A percentile compares a stretch with the other conserved stretches of the same genome.
These are phyloP conservation scores for Aplocera efformata DNA, from an alignment of 2,888 invertebrate genomes.

Conservation along the genomic window DNA sequence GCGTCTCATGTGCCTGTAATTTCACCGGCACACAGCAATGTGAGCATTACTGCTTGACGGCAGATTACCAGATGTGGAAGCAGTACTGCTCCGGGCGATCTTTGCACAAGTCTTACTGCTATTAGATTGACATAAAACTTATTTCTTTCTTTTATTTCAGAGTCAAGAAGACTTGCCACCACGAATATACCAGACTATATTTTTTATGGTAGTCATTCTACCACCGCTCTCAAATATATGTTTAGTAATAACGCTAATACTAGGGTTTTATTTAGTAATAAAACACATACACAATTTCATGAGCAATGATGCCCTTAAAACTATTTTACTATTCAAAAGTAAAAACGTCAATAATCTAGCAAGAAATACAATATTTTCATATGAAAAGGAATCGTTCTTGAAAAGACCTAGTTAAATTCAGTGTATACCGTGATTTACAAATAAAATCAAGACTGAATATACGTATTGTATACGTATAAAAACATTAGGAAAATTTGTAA, in stretches of 20 bases:
- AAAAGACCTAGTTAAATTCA: slow-evolving; percentile 35
- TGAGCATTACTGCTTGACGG: too few relatives aligned
- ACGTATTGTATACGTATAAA: slow-evolving; percentile 13
- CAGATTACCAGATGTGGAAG: too few relatives aligned
- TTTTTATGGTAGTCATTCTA: slow-evolving; percentile 71
- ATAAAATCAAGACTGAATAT: slow-evolving; percentile 31
- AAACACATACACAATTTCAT: slow-evolving; percentile 50
- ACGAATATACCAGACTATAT: slow-evolving; percentile 66
- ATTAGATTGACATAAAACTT: too few relatives aligned
- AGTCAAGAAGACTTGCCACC: slow-evolving; percentile 79
- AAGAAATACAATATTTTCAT: slow-evolving; percentile 54
- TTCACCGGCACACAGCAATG: too few relatives aligned
- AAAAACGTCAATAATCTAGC: slow-evolving; percentile 48
- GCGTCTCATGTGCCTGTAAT: too few relatives aligned
- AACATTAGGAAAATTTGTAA: slow-evolving; percentile 4
- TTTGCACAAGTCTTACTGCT: too few relatives aligned
- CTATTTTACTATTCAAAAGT: slow-evolving; percentile 52
- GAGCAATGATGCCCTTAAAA: slow-evolving; percentile 44
- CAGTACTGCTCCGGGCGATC: too few relatives aligned
- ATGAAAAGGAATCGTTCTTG: slow-evolving; percentile 59
- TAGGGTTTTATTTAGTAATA: slow-evolving; percentile 51
- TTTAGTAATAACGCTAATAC: slow-evolving; percentile 39
- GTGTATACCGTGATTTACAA: not conserved
- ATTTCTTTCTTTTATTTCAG: slow-evolving; percentile 72
- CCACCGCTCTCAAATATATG: slow-evolving; percentile 66